phyloP scores from a whole-genome alignment of 53 echinoderm and acorn worm genomes.

The Pentamera pediparva region DNA sequence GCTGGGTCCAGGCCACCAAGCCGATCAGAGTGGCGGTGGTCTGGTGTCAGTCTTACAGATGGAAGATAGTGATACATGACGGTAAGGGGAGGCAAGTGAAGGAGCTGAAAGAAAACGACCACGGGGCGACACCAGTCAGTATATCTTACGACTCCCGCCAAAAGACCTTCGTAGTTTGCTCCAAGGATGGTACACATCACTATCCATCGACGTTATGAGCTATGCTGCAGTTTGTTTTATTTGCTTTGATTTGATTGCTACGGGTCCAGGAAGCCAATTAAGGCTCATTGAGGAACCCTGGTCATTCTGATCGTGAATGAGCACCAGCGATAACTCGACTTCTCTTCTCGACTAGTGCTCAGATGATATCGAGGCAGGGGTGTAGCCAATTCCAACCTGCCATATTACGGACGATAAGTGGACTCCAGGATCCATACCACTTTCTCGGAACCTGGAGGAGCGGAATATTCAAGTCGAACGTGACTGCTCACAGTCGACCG shows the following conservation, averaged over 20 bases:
- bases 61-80: slow-evolving; percentile 21
- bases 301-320: too few relatives aligned
- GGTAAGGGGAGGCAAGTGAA: neutral
- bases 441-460: too few relatives aligned
- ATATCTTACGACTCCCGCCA: neutral
- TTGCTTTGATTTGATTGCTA: too few relatives aligned
- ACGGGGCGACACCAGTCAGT: neutral
- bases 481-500: too few relatives aligned
- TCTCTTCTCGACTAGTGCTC: too few relatives aligned
- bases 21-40: slow-evolving; percentile 7
- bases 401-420: too few relatives aligned
- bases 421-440: too few relatives aligned
- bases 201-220: neutral
- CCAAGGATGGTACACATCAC: neutral
- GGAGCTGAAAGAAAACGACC: neutral
- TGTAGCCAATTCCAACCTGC: neutral
- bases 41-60: neutral
- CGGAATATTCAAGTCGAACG: too few relatives aligned
- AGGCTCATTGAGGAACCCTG: too few relatives aligned
- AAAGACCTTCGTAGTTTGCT: neutral
- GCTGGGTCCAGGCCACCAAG: neutral
- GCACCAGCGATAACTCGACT: too few relatives aligned
- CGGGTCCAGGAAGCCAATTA: too few relatives aligned
- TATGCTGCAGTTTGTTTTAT: neutral
- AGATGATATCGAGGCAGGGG: too few relatives aligned